Base-by-base conservation (phyloP, 2,797 vertebrate species). In the Gallinago stenura region DNA sequence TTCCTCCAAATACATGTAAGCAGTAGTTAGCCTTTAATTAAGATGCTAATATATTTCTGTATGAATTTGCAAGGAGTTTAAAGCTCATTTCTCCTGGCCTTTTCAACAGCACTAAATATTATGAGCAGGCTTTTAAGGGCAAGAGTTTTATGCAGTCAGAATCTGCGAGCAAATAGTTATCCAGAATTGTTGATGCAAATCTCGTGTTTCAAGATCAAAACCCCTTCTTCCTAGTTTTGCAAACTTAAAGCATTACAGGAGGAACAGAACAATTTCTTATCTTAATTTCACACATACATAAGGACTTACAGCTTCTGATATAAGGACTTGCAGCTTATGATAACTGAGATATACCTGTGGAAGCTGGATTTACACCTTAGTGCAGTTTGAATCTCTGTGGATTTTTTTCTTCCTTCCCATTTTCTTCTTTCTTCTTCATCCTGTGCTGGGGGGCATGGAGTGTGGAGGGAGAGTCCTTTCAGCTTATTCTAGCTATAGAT, bases 341-440 rank as follows among this genome's bases (percentile, higher is more conserved):
- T 97, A 83, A 61, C 57, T 41, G 53, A 68, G 91, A 57, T 53
- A 14, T 76, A 92, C 53, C 70, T 90, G 21, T 81, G 87, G 83
- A 80, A 92, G 48, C 72, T 93, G 62, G 64, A 81, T 91, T 72
- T 92, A 85, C 95, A 88, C 65, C 75, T 89, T 89, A 84, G 53
- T 73, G 75, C 76, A 46, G 41, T 72, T 94, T 95, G 51, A 90
- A 56, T 84, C 30, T 73, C 60, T 82, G 70, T 92, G 78, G 69
- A 66, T 95, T 41, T 54, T 71, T 28, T n/a, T n/a, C 13, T 78
- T 84, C 20, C n/a, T 73, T 65, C 48, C 48, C 39, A 2, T 61
- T 81, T 84, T 65, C 28, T 53, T 2, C 37, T 65, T 58, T 39
- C 25, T 43, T 53, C 45, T 35, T 85, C 60, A 30, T 71, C 57